Conservation (phyloP, 2,888 invertebrate genomes). For the Harpalus rubripes region DNA sequence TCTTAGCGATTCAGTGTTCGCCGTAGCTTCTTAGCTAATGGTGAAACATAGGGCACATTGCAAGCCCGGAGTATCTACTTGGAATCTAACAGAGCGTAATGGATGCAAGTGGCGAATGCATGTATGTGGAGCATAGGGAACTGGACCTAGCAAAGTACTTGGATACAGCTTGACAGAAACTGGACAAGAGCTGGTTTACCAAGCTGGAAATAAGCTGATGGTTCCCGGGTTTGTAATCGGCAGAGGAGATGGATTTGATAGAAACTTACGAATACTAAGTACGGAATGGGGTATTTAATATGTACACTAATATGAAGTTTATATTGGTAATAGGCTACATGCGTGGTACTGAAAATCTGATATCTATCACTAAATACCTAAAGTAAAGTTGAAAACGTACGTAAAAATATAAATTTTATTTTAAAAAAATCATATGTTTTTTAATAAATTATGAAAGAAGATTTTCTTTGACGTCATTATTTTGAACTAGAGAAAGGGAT, state of each 20-base stretch:
- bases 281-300: neutral
- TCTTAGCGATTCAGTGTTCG: neutral
- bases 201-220: constrained; percentile 3
- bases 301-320: too few species aligned
- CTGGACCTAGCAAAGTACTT: neutral
- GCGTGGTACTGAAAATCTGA: too few species aligned
- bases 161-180: constrained; percentile 2
- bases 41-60: neutral
- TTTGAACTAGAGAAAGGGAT: too few species aligned
- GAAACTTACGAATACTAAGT: neutral
- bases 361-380: too few species aligned
- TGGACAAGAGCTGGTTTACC: constrained; percentile 16
- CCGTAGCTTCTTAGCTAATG: neutral
- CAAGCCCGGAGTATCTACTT: neutral
- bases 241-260: neutral
- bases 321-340: too few species aligned
- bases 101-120: neutral
- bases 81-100: neutral
- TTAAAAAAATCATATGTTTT: too few species aligned
- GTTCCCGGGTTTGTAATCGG: neutral
- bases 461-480: too few species aligned
- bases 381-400: too few species aligned
- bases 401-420: too few species aligned
- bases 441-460: too few species aligned
- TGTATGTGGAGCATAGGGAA: neutral